Percentiles rank a stretch among this genome's conserved stretches.
Evolutionary conservation across 1,140 invertebrate genomes (phyloP).

Genomic region (Paraescarpia echinospica): DNA sequence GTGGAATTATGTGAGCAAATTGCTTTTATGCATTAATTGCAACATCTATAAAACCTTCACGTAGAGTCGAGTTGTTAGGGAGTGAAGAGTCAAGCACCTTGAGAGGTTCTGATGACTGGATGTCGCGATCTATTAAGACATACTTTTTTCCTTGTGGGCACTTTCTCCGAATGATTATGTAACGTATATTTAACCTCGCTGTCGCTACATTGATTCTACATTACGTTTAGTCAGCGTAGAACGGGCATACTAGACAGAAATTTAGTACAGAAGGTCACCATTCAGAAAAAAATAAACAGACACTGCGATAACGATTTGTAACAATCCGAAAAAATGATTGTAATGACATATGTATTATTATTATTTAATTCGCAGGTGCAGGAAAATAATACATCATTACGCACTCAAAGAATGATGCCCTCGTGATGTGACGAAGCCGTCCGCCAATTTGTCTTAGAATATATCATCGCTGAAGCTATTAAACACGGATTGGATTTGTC

Average conservation of each 20-base stretch:
- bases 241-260: too few relatives aligned
- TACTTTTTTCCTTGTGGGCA: too few relatives aligned
- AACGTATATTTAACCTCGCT: too few relatives aligned
- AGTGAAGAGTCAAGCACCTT: too few relatives aligned
- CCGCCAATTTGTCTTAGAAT: neutral
- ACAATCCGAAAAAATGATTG: neutral
- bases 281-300: too few relatives aligned
- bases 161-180: too few relatives aligned
- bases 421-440: neutral
- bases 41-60: neutral
- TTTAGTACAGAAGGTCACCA: too few relatives aligned
- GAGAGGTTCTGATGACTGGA: too few relatives aligned
- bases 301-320: neutral
- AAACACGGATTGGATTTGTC: neutral
- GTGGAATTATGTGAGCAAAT: neutral
- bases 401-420: neutral
- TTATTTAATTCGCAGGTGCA: neutral
- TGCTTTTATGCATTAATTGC: neutral
- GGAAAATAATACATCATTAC: neutral
- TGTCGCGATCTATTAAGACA: too few relatives aligned
- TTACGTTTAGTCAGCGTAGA: too few relatives aligned
- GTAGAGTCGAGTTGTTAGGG: too few relatives aligned
- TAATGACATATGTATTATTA: neutral
- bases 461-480: neutral
- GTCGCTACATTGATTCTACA: too few relatives aligned